Evolutionary conservation across 2,888 invertebrate genomes (phyloP).

Genomic region (Desoria tigrina): DNA sequence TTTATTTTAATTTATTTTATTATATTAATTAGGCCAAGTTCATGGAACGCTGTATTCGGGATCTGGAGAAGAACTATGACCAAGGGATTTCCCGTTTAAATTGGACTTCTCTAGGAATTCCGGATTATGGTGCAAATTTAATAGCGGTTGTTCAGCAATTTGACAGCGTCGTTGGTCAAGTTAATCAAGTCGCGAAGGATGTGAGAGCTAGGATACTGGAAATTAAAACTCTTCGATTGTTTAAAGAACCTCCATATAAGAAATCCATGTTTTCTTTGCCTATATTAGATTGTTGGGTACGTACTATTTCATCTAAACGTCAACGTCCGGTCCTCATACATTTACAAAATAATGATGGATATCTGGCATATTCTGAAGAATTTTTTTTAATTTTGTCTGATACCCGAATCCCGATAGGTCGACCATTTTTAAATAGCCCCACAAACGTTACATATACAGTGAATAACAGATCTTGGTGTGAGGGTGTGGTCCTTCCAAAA

Average conservation of each 20-base stretch:
- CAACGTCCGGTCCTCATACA: no score
- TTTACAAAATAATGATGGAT: no score
- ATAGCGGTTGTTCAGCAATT: conserved; percentile 42
- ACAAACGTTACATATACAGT: no score
- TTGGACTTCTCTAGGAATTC: conserved; percentile 82
- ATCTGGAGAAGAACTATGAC: conserved; percentile 73
- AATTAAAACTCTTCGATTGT: conserved; percentile 56
- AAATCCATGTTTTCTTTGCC: conserved; percentile 35
- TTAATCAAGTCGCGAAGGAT: conserved; percentile 58
- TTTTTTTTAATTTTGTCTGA: no score
- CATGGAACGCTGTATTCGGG: conserved; percentile 68
- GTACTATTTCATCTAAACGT: no score
- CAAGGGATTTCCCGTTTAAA: conserved; percentile 80
- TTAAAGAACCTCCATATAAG: conserved; percentile 46
- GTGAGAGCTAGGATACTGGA: conserved; percentile 59
- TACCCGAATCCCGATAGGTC: no score
- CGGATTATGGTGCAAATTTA: conserved; percentile 63
- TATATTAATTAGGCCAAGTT: conserved; percentile 67
- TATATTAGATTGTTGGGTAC: conserved; percentile 49
- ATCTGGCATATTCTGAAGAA: no score
- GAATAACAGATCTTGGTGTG: no score
- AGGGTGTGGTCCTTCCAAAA: no score
- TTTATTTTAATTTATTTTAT: no score
- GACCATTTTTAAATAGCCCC: no score
- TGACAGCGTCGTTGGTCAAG: conserved; percentile 44